These are phyloP conservation scores for Myotis pilosus DNA, from an alignment of 2,797 vertebrate genomes.

Conservation along the genomic window DNA sequence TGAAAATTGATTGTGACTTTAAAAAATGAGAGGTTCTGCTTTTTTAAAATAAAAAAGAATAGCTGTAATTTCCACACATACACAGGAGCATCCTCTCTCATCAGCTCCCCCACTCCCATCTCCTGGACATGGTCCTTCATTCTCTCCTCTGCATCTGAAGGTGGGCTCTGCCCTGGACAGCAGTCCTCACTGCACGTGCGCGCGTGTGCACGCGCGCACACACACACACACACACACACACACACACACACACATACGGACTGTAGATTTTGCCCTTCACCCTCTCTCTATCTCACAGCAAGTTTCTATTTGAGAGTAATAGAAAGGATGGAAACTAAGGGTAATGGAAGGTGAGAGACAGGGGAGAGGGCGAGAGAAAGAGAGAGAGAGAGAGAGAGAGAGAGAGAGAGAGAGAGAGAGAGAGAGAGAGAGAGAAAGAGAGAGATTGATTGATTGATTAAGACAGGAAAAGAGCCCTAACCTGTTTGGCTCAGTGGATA, in stretches of 20 bases:
- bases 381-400: not conserved
- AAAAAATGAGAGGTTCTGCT: slow-evolving; percentile 27
- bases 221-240: too few relatives aligned
- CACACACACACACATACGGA: too few relatives aligned
- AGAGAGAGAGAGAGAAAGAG: too few relatives aligned
- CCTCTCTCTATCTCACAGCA: not conserved
- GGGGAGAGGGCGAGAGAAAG: rapidly evolving
- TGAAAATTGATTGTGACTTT: slow-evolving; percentile 47
- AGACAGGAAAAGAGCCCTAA: too few relatives aligned
- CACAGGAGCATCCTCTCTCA: too few relatives aligned
- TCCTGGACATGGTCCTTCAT: rapidly evolving
- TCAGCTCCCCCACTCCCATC: too few relatives aligned
- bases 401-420: too few relatives aligned
- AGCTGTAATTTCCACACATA: not conserved
- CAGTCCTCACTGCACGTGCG: too few relatives aligned
- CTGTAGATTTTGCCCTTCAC: not conserved
- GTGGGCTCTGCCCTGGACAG: rapidly evolving
- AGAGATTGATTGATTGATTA: too few relatives aligned
- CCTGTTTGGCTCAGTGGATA: too few relatives aligned
- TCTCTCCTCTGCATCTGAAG: not conserved
- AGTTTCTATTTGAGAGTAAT: not conserved
- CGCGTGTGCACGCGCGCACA: too few relatives aligned
- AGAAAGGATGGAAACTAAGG: not conserved
- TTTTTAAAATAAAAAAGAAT: slow-evolving; percentile 29
- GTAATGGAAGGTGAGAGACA: rapidly evolving